Evolutionary conservation across 1,140 invertebrate species (phyloP).

Genomic region (Belonocnema kinseyi): DNA sequence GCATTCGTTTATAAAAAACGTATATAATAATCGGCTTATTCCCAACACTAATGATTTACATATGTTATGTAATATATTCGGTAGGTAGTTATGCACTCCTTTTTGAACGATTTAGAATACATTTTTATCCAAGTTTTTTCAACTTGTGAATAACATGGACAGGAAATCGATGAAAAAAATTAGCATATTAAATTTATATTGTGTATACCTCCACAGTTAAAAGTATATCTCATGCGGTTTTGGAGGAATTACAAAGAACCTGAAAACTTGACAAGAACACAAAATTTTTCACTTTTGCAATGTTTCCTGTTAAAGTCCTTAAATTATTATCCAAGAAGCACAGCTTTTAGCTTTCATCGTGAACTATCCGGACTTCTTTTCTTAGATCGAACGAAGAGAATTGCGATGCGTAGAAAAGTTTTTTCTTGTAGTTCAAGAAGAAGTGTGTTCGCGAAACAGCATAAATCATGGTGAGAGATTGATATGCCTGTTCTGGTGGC

Average conservation of each 20-base stretch:
- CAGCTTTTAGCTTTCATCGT: neutral
- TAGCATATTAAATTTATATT: neutral
- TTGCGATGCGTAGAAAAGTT: slow-evolving; percentile 11
- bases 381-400: neutral
- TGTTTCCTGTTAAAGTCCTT: neutral
- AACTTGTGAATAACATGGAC: no score
- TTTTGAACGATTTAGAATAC: no score
- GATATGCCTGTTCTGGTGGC: slow-evolving; percentile 45
- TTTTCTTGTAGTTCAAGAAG: neutral
- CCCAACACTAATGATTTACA: no score
- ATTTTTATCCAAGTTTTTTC: no score
- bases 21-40: no score
- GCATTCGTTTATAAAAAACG: no score
- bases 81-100: no score
- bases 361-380: neutral
- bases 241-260: neutral
- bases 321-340: neutral
- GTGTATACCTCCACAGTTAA: neutral
- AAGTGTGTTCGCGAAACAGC: neutral
- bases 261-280: neutral
- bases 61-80: no score
- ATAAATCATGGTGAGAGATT: slow-evolving; percentile 50
- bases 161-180: no score
- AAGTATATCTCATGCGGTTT: neutral
- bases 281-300: slow-evolving; percentile 16